Base-by-base conservation (phyloP, 2,113 vertebrate genomes). In the Xiphophorus hellerii region DNA sequence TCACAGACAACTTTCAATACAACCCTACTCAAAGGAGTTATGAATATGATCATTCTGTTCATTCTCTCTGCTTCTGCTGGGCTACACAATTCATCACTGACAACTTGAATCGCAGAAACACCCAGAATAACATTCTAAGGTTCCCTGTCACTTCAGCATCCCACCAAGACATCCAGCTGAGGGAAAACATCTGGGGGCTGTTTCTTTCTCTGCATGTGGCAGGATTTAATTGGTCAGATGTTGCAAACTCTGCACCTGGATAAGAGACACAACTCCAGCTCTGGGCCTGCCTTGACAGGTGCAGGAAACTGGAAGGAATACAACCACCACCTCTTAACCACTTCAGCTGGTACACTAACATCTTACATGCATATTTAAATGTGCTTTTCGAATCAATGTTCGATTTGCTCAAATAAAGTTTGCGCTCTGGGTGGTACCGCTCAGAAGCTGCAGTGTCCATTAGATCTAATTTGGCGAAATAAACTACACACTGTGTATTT, bases 51-150 rank as follows among this genome's bases (percentile, higher is more conserved):
- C 39, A 82, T 89, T 85, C 85, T 13, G 71, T 75, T 66, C 62
- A 77, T 81, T 54, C 64, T 48, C 60, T 84, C 60, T 22, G 69
- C 74, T 28, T 4, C 74, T 73, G 84, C 74, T 58, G 54, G 66
- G 62, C 37, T 77, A 68, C 72, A 79, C 62, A 86, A 84, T 87
- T 87, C 82, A 87, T 88, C 86, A 87, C 81, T 73, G 87, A 77
- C 79, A 86, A 76, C 66, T 77, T 69, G 69, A 79, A 74, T 82
- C 71, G 51, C 44, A 30, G 75, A 79, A 80, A 77, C 28, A 76
- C 68, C 84, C 69, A 84, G 74, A 80, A 80, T 72, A 70, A 62
- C 39, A 69, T 68, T 77, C 44, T 58, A 37, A 37, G 20, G 65
- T 66, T 70, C 29, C 65, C 66, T 70, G 66, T 74, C 74, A 69